These are phyloP conservation scores for Achroia grisella DNA, from an alignment of 1,140 invertebrate species.

Conservation along the genomic window DNA sequence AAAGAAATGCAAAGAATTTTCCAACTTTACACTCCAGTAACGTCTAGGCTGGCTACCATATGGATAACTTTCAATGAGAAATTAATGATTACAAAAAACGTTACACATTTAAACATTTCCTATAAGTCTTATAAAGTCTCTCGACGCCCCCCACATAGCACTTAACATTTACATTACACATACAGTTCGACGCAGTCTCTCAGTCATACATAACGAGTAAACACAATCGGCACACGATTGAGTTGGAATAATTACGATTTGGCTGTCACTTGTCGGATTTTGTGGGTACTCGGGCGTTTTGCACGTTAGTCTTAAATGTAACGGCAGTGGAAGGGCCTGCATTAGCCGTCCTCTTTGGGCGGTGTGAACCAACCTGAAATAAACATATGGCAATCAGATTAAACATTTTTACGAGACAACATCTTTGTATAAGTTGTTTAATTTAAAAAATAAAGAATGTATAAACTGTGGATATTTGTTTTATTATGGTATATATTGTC, in stretches of 20 bases:
- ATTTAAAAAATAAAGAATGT: too few relatives aligned
- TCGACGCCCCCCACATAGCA: constrained; percentile 56
- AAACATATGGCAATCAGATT: constrained; percentile 9
- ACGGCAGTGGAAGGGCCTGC: constrained; percentile 15
- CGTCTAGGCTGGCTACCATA: constrained; percentile 60
- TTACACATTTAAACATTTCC: constrained; percentile 68
- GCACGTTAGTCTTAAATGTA: constrained; percentile 44
- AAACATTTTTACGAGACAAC: too few relatives aligned
- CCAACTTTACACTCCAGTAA: constrained; percentile 65
- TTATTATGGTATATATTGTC: too few relatives aligned
- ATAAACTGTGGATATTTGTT: too few relatives aligned
- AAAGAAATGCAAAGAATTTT: constrained; percentile 69
- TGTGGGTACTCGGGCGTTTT: constrained; percentile 17
- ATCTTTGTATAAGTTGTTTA: too few relatives aligned
- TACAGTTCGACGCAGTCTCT: constrained; percentile 34
- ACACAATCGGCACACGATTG: neutral
- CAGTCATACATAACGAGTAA: constrained; percentile 23
- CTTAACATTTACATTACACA: constrained; percentile 56
- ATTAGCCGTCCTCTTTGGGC: constrained; percentile 91
- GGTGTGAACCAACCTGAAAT: constrained; percentile 89
- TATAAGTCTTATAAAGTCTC: constrained; percentile 70
- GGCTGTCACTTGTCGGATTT: constrained; percentile 40
- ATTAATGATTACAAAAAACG: constrained; percentile 71
- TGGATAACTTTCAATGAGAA: constrained; percentile 61
- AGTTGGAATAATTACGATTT: too few relatives aligned